Percentiles rank a stretch among this genome's conserved stretches.
Conservation (phyloP, 2,113 vertebrate species). For the Riparia riparia region DNA sequence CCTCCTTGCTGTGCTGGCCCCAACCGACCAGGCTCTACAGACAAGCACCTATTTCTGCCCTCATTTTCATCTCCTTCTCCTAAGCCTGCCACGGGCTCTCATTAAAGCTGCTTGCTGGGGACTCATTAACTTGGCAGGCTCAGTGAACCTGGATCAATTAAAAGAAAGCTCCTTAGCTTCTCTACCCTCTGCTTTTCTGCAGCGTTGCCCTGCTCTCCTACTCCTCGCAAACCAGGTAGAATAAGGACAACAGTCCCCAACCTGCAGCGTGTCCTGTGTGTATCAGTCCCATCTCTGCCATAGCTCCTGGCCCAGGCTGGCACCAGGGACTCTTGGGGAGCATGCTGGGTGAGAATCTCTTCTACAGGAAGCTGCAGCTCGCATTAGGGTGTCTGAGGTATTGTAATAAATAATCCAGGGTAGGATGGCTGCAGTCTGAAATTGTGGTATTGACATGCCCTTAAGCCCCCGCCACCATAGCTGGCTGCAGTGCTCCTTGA, state of each 20-base stretch:
- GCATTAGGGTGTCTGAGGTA: rapidly evolving
- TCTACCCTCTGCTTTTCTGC: neutral
- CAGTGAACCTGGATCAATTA: slow-evolving; percentile 45
- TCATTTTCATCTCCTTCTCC: slow-evolving; percentile 35
- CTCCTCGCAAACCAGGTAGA: neutral
- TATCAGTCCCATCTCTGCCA: neutral
- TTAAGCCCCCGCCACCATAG: neutral
- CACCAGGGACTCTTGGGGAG: neutral
- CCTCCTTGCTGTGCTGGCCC: neutral
- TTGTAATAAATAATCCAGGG: neutral
- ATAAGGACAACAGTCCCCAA: rapidly evolving
- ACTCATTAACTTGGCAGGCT: slow-evolving; percentile 63
- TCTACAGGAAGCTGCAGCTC: neutral
- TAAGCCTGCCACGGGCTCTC: neutral
- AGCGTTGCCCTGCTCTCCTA: rapidly evolving
- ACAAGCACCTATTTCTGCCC: slow-evolving; percentile 31
- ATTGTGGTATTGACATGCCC: rapidly evolving
- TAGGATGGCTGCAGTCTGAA: neutral
- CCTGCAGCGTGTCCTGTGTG: neutral
- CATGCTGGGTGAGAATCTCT: neutral
- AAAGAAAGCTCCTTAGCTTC: slow-evolving; percentile 48
- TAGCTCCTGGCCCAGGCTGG: neutral
- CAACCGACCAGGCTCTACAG: neutral
- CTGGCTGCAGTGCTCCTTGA: neutral
- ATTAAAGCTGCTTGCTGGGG: slow-evolving; percentile 47